Percentiles rank a stretch among this genome's conserved stretches.
These are phyloP conservation scores for Aporophyla nigra DNA, from an alignment of 2,888 invertebrate genomes.

Conservation along the genomic window DNA sequence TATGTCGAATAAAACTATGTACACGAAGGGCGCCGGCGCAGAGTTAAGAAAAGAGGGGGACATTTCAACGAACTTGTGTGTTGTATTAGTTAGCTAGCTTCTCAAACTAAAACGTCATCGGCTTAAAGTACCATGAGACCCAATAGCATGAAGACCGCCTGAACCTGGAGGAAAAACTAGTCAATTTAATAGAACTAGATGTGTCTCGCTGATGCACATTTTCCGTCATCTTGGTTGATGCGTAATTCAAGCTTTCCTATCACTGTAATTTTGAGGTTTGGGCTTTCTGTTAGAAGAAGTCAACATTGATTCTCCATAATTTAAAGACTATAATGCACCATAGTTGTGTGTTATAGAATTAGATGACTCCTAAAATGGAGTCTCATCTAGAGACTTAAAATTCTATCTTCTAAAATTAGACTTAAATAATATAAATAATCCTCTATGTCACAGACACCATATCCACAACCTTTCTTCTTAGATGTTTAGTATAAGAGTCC, in stretches of 20 bases:
- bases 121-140: background rate
- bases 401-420: too few species aligned
- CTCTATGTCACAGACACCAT: background rate
- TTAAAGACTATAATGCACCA: too few species aligned
- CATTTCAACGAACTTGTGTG: background rate
- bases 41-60: conserved; percentile 37
- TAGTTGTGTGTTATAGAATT: background rate
- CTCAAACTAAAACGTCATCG: background rate
- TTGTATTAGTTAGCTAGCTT: background rate
- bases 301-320: too few species aligned
- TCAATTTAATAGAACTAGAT: background rate
- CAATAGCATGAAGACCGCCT: background rate
- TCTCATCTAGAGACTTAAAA: too few species aligned
- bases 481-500: conserved; percentile 7
- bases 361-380: too few species aligned
- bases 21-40: conserved; percentile 47
- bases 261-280: too few species aligned
- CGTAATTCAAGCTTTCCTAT: too few species aligned
- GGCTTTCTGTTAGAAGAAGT: too few species aligned
- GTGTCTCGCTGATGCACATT: background rate
- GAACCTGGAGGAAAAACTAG: background rate
- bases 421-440: too few species aligned
- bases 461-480: conserved; percentile 21
- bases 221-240: too few species aligned
- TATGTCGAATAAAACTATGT: conserved; percentile 63